A percentile compares a stretch with the other conserved stretches of the same genome.
Conservation (phyloP, 2,888 invertebrate genomes). For the Sepioteuthis lessoniana region DNA sequence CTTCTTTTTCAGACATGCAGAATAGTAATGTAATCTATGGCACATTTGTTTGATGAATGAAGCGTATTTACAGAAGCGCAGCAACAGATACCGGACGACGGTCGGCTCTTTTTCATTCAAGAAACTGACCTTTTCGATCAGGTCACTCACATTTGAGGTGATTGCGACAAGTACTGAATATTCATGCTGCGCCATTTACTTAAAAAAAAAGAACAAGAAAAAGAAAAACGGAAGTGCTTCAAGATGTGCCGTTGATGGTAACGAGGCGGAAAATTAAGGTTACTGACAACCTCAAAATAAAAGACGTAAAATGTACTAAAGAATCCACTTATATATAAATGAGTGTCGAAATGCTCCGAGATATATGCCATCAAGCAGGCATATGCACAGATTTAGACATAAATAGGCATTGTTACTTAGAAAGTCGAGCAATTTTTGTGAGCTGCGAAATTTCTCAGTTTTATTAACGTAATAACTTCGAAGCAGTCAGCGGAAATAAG, state of each 20-base stretch:
- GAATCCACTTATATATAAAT: background rate
- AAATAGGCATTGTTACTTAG: too few species aligned
- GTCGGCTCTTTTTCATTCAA: background rate
- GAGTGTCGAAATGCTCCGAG: too few species aligned
- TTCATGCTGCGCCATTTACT: background rate
- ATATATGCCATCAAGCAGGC: too few species aligned
- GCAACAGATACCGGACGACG: background rate
- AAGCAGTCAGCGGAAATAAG: too few species aligned
- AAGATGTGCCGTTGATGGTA: background rate
- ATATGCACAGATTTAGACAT: too few species aligned
- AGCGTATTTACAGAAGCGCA: background rate
- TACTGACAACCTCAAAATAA: background rate
- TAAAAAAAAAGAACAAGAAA: too few species aligned
- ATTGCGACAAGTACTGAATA: background rate
- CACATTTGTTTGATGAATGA: background rate
- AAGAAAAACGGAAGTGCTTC: constrained; percentile 15
- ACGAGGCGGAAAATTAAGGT: constrained; percentile 23
- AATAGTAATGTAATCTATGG: background rate
- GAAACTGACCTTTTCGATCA: background rate
- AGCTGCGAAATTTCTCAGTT: too few species aligned
- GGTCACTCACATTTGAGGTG: constrained; percentile 17
- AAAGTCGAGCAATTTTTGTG: too few species aligned
- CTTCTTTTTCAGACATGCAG: background rate
- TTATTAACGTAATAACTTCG: too few species aligned
- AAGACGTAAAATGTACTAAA: background rate